Percentiles rank a stretch among this genome's conserved stretches.
Evolutionary conservation across 2,113 vertebrate genomes (phyloP).

Genomic region (Grus americana): DNA sequence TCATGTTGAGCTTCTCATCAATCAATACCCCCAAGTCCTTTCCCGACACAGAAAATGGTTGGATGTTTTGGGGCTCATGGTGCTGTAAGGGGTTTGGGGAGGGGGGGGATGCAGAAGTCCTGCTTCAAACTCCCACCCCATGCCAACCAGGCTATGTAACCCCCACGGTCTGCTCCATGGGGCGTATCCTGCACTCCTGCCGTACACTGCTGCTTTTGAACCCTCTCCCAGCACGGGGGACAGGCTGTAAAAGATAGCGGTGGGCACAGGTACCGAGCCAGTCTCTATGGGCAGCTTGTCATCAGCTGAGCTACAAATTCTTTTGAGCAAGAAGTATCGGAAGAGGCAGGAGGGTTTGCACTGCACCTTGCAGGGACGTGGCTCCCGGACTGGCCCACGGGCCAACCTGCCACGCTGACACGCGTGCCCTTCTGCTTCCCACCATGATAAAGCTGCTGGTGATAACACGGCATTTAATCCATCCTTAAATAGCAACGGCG

Average conservation of each 20-base stretch:
- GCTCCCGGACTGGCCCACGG: fast-evolving
- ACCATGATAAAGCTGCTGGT: fast-evolving
- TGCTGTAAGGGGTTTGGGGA: fast-evolving
- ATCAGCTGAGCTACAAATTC: fast-evolving
- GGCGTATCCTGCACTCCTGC: background rate
- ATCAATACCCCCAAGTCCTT: no score
- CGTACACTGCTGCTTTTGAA: fast-evolving
- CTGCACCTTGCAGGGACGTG: background rate
- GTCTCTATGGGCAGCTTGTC: background rate
- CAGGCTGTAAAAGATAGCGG: fast-evolving
- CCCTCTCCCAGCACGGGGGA: background rate
- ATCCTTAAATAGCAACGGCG: background rate
- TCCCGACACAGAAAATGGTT: background rate
- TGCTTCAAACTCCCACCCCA: background rate
- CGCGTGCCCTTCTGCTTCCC: background rate
- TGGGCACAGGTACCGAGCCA: background rate
- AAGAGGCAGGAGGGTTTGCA: background rate
- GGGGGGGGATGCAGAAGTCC: background rate
- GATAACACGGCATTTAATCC: fast-evolving
- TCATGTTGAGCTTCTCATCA: no score
- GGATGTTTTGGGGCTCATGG: fast-evolving
- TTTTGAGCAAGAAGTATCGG: background rate
- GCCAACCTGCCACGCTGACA: background rate
- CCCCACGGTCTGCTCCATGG: fast-evolving
- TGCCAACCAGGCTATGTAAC: fast-evolving